Percentiles rank a stretch among this genome's conserved stretches.
These are phyloP conservation scores for Buphagus erythrorhynchus DNA, from an alignment of 2,797 vertebrate genomes.

Conservation along the genomic window DNA sequence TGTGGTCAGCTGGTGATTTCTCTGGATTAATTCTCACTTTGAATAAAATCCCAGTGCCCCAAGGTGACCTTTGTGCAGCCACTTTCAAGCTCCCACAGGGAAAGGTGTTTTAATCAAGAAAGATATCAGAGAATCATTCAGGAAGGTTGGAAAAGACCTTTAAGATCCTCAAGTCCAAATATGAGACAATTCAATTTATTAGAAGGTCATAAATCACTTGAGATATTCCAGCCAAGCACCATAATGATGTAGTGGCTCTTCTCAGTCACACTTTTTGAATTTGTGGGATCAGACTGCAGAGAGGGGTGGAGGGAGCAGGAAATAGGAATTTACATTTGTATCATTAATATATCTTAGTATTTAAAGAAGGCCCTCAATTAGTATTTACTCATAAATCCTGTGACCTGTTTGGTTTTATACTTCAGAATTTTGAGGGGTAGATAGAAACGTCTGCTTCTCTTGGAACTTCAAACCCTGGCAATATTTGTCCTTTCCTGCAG, in stretches of 20 bases:
- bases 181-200: neutral
- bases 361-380: neutral
- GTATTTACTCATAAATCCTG: neutral
- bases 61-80: neutral
- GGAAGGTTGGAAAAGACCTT: neutral
- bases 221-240: neutral
- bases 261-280: neutral
- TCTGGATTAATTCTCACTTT: neutral
- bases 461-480: neutral
- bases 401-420: neutral
- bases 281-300: neutral
- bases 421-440: neutral
- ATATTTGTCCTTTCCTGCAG: neutral
- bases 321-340: neutral
- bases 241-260: neutral
- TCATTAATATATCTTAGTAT: neutral
- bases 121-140: neutral
- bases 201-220: neutral
- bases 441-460: neutral
- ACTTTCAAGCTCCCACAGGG: neutral
- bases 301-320: neutral
- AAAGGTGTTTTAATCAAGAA: neutral
- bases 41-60: neutral
- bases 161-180: neutral
- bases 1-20: neutral